Percentiles rank a stretch among this genome's conserved stretches.
These are phyloP conservation scores for Pseudolycoriella hygida DNA, from an alignment of 2,888 invertebrate species.

Conservation along the genomic window DNA sequence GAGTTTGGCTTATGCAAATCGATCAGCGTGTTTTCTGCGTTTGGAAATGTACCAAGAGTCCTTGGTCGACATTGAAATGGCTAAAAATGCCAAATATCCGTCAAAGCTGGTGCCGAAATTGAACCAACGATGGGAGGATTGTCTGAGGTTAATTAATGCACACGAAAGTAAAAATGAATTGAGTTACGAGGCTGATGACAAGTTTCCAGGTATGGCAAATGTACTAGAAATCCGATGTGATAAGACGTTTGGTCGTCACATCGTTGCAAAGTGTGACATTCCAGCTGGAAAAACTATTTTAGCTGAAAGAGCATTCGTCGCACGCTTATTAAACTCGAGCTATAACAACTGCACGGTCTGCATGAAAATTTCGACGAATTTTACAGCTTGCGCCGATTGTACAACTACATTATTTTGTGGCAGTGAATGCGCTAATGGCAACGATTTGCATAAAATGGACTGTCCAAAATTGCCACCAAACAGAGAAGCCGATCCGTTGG, in stretches of 20 bases:
- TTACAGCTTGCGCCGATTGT: neutral
- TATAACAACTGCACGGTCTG: neutral
- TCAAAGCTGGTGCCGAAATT: neutral
- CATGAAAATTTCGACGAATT: neutral
- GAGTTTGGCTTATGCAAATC: too few relatives aligned
- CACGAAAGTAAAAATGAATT: neutral
- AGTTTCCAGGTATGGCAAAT: neutral
- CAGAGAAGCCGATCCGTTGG: neutral
- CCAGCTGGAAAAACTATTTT: slow-evolving; percentile 3
- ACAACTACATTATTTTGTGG: neutral
- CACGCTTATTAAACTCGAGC: neutral
- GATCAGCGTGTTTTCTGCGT: too few relatives aligned
- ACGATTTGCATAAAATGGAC: neutral
- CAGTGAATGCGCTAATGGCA: neutral
- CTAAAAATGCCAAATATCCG: neutral
- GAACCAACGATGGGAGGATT: neutral
- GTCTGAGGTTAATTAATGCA: neutral
- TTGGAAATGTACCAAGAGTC: too few relatives aligned
- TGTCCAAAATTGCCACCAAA: neutral
- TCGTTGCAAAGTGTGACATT: neutral
- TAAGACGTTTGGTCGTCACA: slow-evolving; percentile 2
- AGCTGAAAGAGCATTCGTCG: neutral
- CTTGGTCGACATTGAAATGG: too few relatives aligned
- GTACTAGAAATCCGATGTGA: neutral
- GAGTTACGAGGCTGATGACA: neutral